These are phyloP conservation scores for Tetragonula carbonaria DNA, from an alignment of 2,888 invertebrate genomes.

Conservation along the genomic window DNA sequence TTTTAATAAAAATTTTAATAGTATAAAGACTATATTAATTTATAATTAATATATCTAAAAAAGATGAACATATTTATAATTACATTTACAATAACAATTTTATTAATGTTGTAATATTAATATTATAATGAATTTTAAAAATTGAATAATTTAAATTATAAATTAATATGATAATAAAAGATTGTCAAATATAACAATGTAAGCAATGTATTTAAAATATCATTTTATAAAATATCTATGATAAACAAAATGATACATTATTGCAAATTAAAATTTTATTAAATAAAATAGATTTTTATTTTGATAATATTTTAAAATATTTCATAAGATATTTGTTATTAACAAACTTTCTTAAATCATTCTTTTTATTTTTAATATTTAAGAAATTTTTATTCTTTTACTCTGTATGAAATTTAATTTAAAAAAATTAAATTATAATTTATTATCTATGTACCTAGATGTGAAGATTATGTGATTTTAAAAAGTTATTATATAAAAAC, in stretches of 20 bases:
- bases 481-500: background rate
- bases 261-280: background rate
- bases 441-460: background rate
- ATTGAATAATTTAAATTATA: background rate
- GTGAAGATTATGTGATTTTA: background rate
- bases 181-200: background rate
- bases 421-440: background rate
- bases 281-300: background rate
- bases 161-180: background rate
- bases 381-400: background rate
- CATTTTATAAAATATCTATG: background rate
- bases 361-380: background rate
- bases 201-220: background rate
- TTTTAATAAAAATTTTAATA: constrained; percentile 49
- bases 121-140: background rate
- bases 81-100: constrained; percentile 1
- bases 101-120: background rate
- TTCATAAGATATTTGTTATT: background rate
- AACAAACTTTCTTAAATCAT: background rate
- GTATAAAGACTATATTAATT: constrained; percentile 27
- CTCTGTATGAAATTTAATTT: background rate
- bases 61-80: constrained; percentile 7
- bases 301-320: background rate
- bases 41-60: constrained; percentile 17
- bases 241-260: background rate